Evolutionary conservation across 2,113 vertebrate species (phyloP), one percentile per base, ranked within the genome.

Genomic region (Dromiciops gliroides): DNA sequence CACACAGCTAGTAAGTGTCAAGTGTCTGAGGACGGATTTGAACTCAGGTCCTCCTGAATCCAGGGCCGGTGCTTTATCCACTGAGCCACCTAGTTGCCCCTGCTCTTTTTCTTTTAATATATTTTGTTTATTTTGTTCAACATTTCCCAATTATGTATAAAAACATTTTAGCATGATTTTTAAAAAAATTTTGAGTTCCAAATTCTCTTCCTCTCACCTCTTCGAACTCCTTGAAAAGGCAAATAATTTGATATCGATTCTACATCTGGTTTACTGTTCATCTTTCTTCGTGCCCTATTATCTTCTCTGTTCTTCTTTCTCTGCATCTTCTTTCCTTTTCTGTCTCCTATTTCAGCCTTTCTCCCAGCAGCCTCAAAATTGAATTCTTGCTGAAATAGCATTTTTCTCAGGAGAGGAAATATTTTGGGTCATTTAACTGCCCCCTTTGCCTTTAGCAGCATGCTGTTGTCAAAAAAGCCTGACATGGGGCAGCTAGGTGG

Each of bases 271-370:
- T 89, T 89, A 23, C 49, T 89, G 56, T 11, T 95, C 56, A 92
- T 96, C 44, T 89, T 92, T 90, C 93, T 90, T 89, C 91, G 83
- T 26, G 24, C 75, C 11, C 19, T 90, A 60, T 28, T 60, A 11
- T 93, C 92, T 48, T 48, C 24, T 48, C 89, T 53, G 37, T 89
- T 94, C 60, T 51, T 93, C 51, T 92, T 23, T 48, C 52, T 10
- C 24, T 49, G 89, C 89, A n/a, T n/a, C n/a, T 50, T 95, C 91
- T 92, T 92, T 52, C 56, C 56, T 50, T 92, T 89, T 48, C 53
- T 90, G 10, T n/a, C 37, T 90, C 48, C 67, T 22, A 44, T 44
- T 83, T 44, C 19, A 83, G 67, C n/a, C 6, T 83, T 83, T 83
- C 67, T 6, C 16, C n/a, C 67, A 44, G 5, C 44, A 83, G n/a